Conservation (phyloP, 2,797 vertebrate species). For the Triplophysa bombifrons region DNA sequence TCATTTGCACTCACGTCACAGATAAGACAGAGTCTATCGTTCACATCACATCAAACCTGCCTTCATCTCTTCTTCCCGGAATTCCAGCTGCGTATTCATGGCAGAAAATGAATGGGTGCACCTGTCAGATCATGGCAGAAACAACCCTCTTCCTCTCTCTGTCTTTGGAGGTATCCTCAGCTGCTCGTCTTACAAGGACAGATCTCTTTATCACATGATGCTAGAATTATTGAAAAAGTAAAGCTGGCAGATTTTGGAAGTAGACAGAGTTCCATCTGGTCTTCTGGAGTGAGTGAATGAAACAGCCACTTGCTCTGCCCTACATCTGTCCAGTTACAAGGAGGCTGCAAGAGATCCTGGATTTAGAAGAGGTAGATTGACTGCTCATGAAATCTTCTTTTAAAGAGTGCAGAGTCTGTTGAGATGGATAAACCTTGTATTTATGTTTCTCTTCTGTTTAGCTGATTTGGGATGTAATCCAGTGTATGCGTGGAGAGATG, state of each 20-base stretch:
- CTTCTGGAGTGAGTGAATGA: conserved; percentile 9
- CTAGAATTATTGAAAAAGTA: background rate
- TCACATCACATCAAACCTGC: conserved; percentile 47
- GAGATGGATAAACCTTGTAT: conserved; percentile 34
- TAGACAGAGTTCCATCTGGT: conserved; percentile 1
- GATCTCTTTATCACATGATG: conserved; percentile 17
- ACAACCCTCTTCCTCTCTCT: conserved; percentile 23
- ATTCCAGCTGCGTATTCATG: conserved; percentile 39
- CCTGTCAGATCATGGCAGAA: conserved; percentile 55
- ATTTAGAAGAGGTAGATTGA: conserved; percentile 6
- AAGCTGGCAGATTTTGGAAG: conserved; percentile 20
- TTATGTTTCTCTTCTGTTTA: conserved; percentile 31
- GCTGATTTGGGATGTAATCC: conserved; percentile 53
- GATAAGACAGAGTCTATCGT: conserved; percentile 42
- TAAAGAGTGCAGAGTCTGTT: conserved; percentile 28
- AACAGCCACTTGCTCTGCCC: background rate
- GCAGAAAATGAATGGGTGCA: conserved; percentile 48
- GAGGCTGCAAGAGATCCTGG: background rate
- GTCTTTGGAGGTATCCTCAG: background rate
- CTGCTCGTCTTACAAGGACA: conserved; percentile 13
- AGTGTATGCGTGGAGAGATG: conserved; percentile 43
- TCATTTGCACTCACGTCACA: conserved; percentile 31
- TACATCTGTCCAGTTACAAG: background rate
- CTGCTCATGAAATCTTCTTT: background rate
- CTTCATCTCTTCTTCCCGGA: conserved; percentile 27